Conservation (phyloP, 2,797 vertebrate genomes). For the Phalanger gymnotis region DNA sequence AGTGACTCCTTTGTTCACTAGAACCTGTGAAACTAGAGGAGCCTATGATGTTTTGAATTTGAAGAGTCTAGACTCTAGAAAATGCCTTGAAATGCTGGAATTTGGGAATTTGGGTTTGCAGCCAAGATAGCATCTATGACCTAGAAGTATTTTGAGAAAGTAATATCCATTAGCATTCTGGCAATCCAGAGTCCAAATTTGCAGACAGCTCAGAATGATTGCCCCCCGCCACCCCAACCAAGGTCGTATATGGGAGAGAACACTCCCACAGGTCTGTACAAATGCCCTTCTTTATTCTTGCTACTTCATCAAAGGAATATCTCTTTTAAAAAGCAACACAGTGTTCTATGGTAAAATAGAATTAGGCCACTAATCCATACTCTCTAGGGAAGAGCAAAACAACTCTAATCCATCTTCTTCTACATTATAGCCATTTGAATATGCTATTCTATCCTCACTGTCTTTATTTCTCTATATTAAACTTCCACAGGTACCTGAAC, state of each 20-base stretch:
- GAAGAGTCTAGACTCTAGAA: not conserved
- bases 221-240: not conserved
- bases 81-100: not conserved
- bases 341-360: not conserved
- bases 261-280: not conserved
- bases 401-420: not conserved
- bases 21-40: not conserved
- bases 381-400: not conserved
- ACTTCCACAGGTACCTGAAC: not conserved
- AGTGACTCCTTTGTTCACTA: not conserved
- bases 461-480: not conserved
- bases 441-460: not conserved
- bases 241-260: not conserved
- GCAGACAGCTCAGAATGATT: not conserved
- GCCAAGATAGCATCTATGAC: not conserved
- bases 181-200: not conserved
- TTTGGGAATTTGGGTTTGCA: not conserved
- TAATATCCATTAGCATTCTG: not conserved
- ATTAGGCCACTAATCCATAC: not conserved
- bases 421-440: not conserved
- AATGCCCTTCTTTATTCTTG: not conserved
- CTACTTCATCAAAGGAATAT: not conserved
- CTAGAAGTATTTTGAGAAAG: not conserved
- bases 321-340: not conserved
- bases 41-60: not conserved